Evolutionary conservation across 2,113 vertebrate species (phyloP), one percentile per base, ranked within the genome.

Genomic region (Chaetura pelagica): DNA sequence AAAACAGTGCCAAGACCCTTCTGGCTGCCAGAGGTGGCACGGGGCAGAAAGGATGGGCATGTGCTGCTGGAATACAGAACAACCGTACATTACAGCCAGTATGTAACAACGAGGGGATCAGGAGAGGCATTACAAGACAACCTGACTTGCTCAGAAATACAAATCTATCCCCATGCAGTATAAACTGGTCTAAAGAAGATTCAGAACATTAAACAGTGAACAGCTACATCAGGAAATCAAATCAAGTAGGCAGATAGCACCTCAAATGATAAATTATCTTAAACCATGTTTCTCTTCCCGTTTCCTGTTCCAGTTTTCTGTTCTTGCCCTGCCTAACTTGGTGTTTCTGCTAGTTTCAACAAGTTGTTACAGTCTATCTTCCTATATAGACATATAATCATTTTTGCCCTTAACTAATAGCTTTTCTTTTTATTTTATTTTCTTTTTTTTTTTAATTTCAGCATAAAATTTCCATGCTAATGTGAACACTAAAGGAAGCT

Each of bases 31-130:
- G 35, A 51, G n/a, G 32, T 3, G 55, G 32, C 6, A 7, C 1
- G 9, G 40, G 18, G 27, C 57, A 54, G 46, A 8, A 29, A 42
- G 84, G 19, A 21, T 42, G 34, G 35, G 30, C 38, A 9, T 2
- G 19, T 16, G 42, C 57, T 0, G 0, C 58, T 57, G 67, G n/a
- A 40, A 8, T 55, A 38, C 0, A 19, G n/a, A 10, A 49, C 63
- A 61, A 22, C 32, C 20, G 9, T 14, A 40, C 6, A 0, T 24
- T 3, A 16, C 35, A 66, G 49, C 21, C 66, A 1, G 0, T 0
- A 10, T 0, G 0, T n/a, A 62, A 61, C 63, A 27, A 4, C 0
- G 5, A 57, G 48, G 73, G 40, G 2, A 44, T 4, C 30, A 7
- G 27, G 3, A 3, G 6, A 18, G 29, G 23, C 34, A 32, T 6